Evolutionary conservation across 2,888 invertebrate species (phyloP).

Genomic region (Ophioninae sp.): DNA sequence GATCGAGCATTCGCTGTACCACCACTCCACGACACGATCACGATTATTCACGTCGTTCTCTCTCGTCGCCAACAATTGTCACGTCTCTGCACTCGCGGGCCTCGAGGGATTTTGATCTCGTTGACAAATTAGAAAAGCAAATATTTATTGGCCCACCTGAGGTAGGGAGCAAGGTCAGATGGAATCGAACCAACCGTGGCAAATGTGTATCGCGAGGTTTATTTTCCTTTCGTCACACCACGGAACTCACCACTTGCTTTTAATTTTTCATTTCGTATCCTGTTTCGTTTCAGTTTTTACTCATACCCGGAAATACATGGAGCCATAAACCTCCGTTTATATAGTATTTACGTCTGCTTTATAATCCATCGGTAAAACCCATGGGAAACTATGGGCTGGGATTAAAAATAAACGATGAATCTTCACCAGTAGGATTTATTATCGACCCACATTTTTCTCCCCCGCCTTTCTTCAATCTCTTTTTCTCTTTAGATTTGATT

Average conservation of each 20-base stretch:
- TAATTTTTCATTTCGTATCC: not conserved
- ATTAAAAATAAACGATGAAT: conserved; percentile 14
- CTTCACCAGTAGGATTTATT: conserved; percentile 34
- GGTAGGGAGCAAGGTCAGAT: not conserved
- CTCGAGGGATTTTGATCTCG: conserved; percentile 38
- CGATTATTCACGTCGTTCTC: conserved; percentile 55
- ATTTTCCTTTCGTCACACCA: conserved; percentile 18
- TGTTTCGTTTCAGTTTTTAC: conserved; percentile 1
- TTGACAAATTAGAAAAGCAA: conserved; percentile 20
- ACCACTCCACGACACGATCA: conserved; percentile 12
- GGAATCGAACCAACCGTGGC: not conserved
- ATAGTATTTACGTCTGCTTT: conserved; percentile 16
- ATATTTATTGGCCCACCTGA: conserved; percentile 3
- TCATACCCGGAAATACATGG: not conserved
- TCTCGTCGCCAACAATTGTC: conserved; percentile 54
- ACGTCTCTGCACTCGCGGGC: conserved; percentile 37
- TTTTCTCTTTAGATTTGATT: not conserved
- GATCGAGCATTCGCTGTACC: conserved; percentile 15
- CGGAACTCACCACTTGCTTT: conserved; percentile 6
- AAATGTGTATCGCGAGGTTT: conserved; percentile 1
- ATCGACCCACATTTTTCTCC: not conserved
- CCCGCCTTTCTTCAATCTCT: not conserved
- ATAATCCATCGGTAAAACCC: conserved; percentile 41
- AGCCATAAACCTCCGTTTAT: not conserved
- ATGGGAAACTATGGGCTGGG: conserved; percentile 43